Evolutionary conservation across 2,888 invertebrate genomes (phyloP).

Genomic region (Seladonia tumulorum): DNA sequence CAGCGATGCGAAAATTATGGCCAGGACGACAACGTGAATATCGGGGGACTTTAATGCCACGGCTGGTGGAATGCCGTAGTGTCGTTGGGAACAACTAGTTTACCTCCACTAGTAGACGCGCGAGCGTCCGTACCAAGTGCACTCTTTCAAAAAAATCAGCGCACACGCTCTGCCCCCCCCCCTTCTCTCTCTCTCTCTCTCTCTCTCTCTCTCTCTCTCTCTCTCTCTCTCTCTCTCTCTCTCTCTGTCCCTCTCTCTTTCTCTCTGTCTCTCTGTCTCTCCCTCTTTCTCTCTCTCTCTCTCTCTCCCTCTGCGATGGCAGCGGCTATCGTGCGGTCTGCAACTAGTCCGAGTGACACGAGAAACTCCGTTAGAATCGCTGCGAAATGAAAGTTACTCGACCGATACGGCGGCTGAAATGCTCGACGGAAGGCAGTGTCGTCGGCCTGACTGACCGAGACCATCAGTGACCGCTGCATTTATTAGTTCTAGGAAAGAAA

Average conservation of each 20-base stretch:
- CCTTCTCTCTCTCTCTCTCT: no score
- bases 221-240: neutral
- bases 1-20: constrained; percentile 59
- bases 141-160: constrained; percentile 40
- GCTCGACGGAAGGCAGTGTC: constrained; percentile 1
- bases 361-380: constrained; percentile 60
- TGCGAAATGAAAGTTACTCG: constrained; percentile 52
- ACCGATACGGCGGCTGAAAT: constrained; percentile 12
- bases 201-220: no score
- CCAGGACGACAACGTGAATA: constrained; percentile 62
- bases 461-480: constrained; percentile 4
- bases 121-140: constrained; percentile 21
- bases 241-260: neutral
- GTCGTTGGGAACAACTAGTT: constrained; percentile 65
- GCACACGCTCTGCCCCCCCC: constrained; percentile 9
- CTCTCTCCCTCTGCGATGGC: constrained; percentile 28
- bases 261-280: neutral
- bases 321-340: constrained; percentile 30
- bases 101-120: constrained; percentile 46
- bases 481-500: neutral
- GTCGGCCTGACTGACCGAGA: neutral
- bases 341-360: constrained; percentile 49
- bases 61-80: constrained; percentile 58
- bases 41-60: constrained; percentile 60
- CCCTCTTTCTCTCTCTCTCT: neutral